A percentile compares a stretch with the other conserved stretches of the same genome.
These are phyloP conservation scores for Aporophyla lueneburgensis DNA, from an alignment of 2,888 invertebrate species.

Conservation along the genomic window DNA sequence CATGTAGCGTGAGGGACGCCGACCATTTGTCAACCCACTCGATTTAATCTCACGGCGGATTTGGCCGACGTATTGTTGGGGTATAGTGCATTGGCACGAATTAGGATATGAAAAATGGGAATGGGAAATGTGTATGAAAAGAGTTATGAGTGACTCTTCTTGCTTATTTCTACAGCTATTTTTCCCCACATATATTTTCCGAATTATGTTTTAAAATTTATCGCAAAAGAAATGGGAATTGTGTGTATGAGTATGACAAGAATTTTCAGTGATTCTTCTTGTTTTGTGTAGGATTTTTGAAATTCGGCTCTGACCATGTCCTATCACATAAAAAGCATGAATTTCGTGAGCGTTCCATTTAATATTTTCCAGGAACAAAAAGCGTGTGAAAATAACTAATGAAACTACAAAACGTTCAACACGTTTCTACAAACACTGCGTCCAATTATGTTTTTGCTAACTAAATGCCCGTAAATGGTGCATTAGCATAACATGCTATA, in stretches of 20 bases:
- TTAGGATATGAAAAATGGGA: not conserved
- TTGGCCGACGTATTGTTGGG: conserved; percentile 67
- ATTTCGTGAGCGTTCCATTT: not conserved
- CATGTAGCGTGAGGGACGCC: conserved; percentile 70
- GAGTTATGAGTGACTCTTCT: not conserved
- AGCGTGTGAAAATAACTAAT: conserved; percentile 30
- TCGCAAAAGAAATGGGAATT: no score
- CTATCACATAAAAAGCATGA: not conserved
- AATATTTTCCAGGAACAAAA: conserved; percentile 24
- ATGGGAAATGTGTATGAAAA: not conserved
- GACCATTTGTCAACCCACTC: conserved; percentile 71
- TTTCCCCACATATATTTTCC: not conserved
- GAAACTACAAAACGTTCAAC: conserved; percentile 36
- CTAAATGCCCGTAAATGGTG: conserved; percentile 26
- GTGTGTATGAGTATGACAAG: not conserved
- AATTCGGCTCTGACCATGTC: not conserved
- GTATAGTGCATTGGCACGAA: conserved; percentile 18
- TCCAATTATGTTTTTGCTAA: conserved; percentile 34
- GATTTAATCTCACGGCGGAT: conserved; percentile 66
- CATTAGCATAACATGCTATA: conserved; percentile 49
- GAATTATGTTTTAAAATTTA: no score
- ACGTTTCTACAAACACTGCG: conserved; percentile 29
- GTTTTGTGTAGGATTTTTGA: not conserved
- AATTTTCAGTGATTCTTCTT: not conserved
- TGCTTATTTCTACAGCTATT: not conserved